Evolutionary conservation across 1,140 invertebrate species (phyloP).

Genomic region (Cherax destructor): DNA sequence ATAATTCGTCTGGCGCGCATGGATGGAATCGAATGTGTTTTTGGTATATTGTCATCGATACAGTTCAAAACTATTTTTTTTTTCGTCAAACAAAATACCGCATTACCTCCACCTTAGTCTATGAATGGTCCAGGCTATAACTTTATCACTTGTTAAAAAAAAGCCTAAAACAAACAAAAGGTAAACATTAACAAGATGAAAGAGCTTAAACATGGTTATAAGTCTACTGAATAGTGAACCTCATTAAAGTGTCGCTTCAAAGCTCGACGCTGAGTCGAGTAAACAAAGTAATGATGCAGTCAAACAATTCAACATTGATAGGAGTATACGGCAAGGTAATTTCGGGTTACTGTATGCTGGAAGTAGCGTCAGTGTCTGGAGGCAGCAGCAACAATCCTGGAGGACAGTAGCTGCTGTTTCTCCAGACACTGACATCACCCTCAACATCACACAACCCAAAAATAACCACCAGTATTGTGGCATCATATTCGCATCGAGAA

Average conservation of each 20-base stretch:
- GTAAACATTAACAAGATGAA: slow-evolving; percentile 6
- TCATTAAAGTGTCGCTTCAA: neutral
- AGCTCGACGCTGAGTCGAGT: neutral
- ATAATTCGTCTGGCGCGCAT: slow-evolving; percentile 1
- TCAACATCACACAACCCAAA: neutral
- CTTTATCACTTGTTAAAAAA: neutral
- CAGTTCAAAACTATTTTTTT: neutral
- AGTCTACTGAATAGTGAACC: neutral
- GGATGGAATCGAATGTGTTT: slow-evolving; percentile 16
- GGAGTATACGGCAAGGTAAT: neutral
- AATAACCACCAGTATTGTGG: neutral
- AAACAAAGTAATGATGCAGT: neutral
- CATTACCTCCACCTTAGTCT: neutral
- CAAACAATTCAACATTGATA: neutral
- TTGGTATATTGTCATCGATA: neutral
- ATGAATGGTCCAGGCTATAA: neutral
- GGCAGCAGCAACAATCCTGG: neutral
- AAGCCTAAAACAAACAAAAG: slow-evolving; percentile 5
- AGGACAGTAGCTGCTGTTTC: too few species aligned
- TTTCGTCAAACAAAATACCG: neutral
- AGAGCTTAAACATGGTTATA: slow-evolving; percentile 1
- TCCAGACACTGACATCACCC: too few species aligned
- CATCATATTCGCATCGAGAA: neutral
- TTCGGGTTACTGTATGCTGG: neutral
- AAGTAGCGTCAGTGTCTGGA: neutral